Base-by-base conservation (phyloP, 2,888 invertebrate species). In the Encarsia formosa region DNA sequence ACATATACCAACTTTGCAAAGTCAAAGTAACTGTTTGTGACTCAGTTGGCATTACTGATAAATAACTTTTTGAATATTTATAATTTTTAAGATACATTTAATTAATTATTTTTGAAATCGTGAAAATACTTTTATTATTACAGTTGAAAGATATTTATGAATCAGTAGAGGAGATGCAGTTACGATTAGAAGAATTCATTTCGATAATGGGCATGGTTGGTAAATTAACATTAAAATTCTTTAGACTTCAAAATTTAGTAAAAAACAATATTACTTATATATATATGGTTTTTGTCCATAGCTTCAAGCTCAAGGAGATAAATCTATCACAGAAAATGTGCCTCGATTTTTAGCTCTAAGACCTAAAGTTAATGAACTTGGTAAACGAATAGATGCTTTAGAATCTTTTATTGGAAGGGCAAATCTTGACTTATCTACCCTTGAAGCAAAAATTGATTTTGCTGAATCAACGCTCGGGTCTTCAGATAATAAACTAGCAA, bases 161-260 rank as follows among this genome's bases (percentile, higher is more conserved):
- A 20, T 63, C 67, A 2, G 63, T 74, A 16, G 75, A 75, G 42
- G 75, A 75, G 55, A 73, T 74, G 63, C 65, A 75, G 60, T 70
- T 70, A 44, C 65, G 74, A n/a, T 60, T 75, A 16, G 75, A 75
- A 59, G 75, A 75, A 57, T 75, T 74, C 53, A 71, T 71, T 46
- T 74, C 72, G 3, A 68, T 75, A 29, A 65, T 73, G 47, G 66
- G 69, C 61, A 75, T 74, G 75, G 75, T 75, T 56, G 40, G 41
- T 20, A 31, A 31, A 37, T 38, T n/a, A 4, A 37, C 6, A 3
- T 31, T 4, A 3, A 31, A 31, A 9, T 22, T n/a, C 31, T 19
- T 38, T 15, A 22, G 9, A 20, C 4, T 32, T n/a, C 24, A 45
- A 3, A 11, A n/a, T 11, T 31, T 6, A 3, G 31, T 31, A 13